Evolutionary conservation across 2,113 vertebrate genomes (phyloP).

Genomic region (Muntiacus reevesi): DNA sequence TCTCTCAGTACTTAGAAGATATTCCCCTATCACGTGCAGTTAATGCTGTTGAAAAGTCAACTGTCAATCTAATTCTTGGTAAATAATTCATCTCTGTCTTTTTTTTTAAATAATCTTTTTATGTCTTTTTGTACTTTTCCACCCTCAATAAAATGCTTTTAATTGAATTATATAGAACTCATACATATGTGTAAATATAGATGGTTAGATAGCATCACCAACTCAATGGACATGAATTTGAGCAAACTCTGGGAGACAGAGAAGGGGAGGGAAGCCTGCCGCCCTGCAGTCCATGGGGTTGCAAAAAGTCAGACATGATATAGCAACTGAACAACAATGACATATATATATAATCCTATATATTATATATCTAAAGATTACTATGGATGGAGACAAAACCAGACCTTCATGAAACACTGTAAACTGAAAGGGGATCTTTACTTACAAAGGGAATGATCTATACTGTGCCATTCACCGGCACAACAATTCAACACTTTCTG

Average conservation of each 20-base stretch:
- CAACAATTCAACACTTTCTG: background rate
- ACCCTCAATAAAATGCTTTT: background rate
- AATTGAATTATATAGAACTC: background rate
- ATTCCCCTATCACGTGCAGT: background rate
- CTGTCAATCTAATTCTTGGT: background rate
- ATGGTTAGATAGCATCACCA: background rate
- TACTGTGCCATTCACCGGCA: background rate
- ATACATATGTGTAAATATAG: background rate
- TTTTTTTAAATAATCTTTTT: background rate
- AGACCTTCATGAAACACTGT: background rate
- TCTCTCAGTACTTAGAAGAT: background rate
- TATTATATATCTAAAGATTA: background rate
- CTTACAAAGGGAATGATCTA: background rate
- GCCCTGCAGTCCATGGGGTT: background rate
- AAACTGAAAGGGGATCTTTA: background rate
- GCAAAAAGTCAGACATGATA: background rate
- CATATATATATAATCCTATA: background rate
- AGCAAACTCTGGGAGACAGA: background rate
- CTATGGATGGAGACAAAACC: background rate
- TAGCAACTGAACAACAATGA: background rate
- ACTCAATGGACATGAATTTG: background rate
- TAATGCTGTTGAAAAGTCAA: background rate
- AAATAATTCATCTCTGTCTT: background rate
- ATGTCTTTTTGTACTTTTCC: background rate
- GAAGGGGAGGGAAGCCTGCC: background rate